These are phyloP conservation scores for Gnathonemus echidnorhynchus DNA, from an alignment of 2,113 vertebrate genomes.

Conservation along the genomic window DNA sequence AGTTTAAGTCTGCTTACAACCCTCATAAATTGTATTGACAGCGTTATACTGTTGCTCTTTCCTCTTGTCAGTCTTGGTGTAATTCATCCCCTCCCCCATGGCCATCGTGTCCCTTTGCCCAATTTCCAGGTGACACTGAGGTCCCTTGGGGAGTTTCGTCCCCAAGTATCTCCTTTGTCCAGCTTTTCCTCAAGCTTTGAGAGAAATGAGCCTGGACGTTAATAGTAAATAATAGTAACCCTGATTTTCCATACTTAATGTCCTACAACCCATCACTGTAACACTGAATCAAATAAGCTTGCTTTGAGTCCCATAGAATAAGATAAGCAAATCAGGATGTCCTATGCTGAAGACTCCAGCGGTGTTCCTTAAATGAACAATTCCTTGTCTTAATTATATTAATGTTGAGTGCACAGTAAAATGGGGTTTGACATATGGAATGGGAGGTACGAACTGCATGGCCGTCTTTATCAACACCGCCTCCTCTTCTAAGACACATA, in stretches of 20 bases:
- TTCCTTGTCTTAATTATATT: background rate
- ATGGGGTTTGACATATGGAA: background rate
- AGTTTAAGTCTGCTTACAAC: background rate
- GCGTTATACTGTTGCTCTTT: background rate
- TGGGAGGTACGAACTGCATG: background rate
- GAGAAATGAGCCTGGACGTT: background rate
- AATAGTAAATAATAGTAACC: background rate
- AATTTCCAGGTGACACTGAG: background rate
- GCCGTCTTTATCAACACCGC: background rate
- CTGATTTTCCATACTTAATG: background rate
- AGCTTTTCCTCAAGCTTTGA: background rate
- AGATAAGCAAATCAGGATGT: background rate
- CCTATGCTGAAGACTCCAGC: background rate
- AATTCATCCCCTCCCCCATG: conserved; percentile 1
- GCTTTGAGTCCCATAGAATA: background rate
- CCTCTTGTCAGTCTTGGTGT: background rate
- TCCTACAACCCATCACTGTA: background rate
- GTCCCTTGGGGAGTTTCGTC: background rate
- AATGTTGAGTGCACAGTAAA: background rate
- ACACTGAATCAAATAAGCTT: conserved; percentile 16
- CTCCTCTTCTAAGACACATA: background rate
- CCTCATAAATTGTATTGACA: background rate
- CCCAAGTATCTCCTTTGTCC: background rate
- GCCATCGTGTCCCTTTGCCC: background rate
- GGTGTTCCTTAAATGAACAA: background rate